Percentiles rank a stretch among this genome's conserved stretches.
Evolutionary conservation across 2,113 vertebrate genomes (phyloP).

Genomic region (Oplegnathus fasciatus): DNA sequence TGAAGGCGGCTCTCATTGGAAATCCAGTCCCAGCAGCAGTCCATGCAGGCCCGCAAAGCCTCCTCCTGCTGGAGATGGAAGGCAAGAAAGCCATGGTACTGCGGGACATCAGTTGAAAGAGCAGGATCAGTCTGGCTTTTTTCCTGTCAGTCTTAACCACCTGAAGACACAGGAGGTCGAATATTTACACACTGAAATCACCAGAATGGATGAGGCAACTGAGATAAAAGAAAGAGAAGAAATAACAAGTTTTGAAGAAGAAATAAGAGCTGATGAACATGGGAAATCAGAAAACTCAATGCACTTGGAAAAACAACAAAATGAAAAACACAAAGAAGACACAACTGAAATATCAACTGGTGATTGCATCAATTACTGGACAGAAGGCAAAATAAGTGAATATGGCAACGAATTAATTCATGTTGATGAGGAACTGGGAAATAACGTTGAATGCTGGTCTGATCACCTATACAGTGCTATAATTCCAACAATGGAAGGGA

Average conservation of each 20-base stretch:
- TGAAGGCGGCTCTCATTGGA: conserved; percentile 48
- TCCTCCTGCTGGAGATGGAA: conserved; percentile 41
- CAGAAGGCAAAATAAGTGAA: not conserved
- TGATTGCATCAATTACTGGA: not conserved
- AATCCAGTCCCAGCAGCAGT: conserved; percentile 50
- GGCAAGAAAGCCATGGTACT: conserved; percentile 39
- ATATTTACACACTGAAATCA: conserved; percentile 7
- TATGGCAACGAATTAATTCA: not conserved
- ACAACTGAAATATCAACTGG: not conserved
- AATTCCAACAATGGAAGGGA: not conserved
- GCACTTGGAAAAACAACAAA: not conserved
- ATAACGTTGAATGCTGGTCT: not conserved
- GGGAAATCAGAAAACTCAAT: not conserved
- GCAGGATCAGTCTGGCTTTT: conserved; percentile 18
- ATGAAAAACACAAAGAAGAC: conserved; percentile 8
- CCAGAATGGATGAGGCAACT: not conserved
- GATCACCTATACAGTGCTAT: conserved; percentile 10
- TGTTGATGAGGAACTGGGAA: not conserved
- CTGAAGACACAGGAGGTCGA: conserved; percentile 10
- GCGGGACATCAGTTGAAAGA: conserved; percentile 41
- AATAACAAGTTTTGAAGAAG: conserved; percentile 5
- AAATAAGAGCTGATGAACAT: conserved; percentile 1
- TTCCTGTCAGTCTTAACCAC: conserved; percentile 27
- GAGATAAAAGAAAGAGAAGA: conserved; percentile 15
- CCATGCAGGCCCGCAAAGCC: conserved; percentile 9